Conservation (phyloP, 2,113 vertebrate genomes). For the Aegithalos caudatus region DNA sequence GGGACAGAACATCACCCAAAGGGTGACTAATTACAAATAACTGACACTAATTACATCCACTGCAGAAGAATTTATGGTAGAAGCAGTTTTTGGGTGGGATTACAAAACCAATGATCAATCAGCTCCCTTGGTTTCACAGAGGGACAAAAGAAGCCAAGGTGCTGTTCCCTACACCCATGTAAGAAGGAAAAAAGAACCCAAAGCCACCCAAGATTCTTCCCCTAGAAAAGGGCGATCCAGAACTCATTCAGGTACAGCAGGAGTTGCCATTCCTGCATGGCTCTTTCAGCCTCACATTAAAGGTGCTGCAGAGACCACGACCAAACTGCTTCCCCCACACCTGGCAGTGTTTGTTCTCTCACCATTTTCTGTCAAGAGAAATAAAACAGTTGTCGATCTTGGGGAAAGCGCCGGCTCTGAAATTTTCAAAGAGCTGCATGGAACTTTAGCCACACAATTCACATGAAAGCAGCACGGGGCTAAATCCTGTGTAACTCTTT, state of each 20-base stretch:
- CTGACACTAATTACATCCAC: fast-evolving
- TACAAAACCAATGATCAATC: background rate
- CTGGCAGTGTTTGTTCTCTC: background rate
- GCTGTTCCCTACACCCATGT: fast-evolving
- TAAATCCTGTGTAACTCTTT: slow-evolving; percentile 53
- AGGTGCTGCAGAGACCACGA: background rate
- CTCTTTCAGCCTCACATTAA: background rate
- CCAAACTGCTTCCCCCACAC: background rate
- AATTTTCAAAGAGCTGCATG: slow-evolving; percentile 17
- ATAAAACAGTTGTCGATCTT: slow-evolving; percentile 44
- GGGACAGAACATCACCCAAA: fast-evolving
- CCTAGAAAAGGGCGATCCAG: fast-evolving
- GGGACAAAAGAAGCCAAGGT: background rate
- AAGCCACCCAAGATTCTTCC: background rate
- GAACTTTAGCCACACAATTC: background rate
- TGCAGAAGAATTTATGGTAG: fast-evolving
- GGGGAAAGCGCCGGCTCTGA: background rate
- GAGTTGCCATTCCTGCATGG: background rate
- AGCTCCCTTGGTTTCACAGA: background rate
- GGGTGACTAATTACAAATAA: no score
- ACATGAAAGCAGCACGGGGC: background rate
- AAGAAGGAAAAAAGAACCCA: fast-evolving
- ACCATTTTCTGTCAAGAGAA: slow-evolving; percentile 33
- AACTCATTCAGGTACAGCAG: background rate
- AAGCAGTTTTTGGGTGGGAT: fast-evolving